Conservation (phyloP, 2,888 invertebrate genomes). For the Scaptomyza flava region DNA sequence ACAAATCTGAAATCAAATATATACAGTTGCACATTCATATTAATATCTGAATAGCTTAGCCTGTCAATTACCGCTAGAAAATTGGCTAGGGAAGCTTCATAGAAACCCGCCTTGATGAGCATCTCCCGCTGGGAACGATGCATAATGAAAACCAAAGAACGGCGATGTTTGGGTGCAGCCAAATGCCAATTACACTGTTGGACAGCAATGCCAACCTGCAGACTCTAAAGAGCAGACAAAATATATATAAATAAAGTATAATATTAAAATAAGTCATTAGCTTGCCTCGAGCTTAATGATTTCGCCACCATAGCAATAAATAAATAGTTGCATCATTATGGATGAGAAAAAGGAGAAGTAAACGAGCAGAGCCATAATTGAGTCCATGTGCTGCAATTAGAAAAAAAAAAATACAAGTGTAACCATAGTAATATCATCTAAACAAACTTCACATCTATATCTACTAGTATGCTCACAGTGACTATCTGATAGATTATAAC, state of each 20-base stretch:
- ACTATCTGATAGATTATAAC: constrained; percentile 82
- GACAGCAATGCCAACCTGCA: constrained; percentile 73
- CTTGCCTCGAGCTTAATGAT: constrained; percentile 80
- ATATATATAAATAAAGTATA: background rate
- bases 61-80: constrained; percentile 74
- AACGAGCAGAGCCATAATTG: constrained; percentile 65
- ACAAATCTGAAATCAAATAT: constrained; percentile 62
- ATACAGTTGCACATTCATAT: background rate
- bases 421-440: background rate
- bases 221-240: constrained; percentile 62
- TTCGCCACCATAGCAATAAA: constrained; percentile 83
- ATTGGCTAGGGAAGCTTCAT: constrained; percentile 82
- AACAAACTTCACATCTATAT: too few relatives aligned
- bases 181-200: constrained; percentile 79
- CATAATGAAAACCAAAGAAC: constrained; percentile 71
- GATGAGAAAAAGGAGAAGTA: constrained; percentile 76
- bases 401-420: background rate
- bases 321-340: constrained; percentile 81
- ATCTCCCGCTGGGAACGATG: constrained; percentile 76
- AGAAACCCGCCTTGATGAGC: constrained; percentile 80
- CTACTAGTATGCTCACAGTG: constrained; percentile 57
- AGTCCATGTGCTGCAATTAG: constrained; percentile 68
- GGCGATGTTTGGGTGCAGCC: constrained; percentile 71
- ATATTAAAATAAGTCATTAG: background rate
- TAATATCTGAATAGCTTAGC: background rate